A percentile compares a stretch with the other conserved stretches of the same genome.
Evolutionary conservation across 35 echinoderm and acorn worm species (phyloP).

Genomic region (Heliocidaris erythrogramma): DNA sequence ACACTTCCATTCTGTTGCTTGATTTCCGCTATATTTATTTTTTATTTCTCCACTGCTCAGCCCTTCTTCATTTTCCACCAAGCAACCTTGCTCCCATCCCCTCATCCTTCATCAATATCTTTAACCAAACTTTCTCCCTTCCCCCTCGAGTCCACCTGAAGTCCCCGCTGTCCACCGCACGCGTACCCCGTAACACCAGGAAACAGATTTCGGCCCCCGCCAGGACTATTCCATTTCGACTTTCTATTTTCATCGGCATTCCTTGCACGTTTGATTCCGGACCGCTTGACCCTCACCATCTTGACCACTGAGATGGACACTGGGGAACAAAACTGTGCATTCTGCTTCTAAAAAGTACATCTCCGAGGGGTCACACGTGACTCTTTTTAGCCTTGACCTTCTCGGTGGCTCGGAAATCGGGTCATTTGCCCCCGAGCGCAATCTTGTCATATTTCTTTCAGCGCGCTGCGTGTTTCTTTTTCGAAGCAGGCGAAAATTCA

Average conservation of each 20-base stretch:
- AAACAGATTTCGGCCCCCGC: neutral
- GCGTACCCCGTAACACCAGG: neutral
- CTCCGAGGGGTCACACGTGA: slow-evolving; percentile 26
- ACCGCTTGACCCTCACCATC: neutral
- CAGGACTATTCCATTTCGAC: neutral
- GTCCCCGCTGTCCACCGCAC: neutral
- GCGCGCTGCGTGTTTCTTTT: slow-evolving; percentile 26
- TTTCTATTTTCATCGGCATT: slow-evolving; percentile 23
- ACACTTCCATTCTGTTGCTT: neutral
- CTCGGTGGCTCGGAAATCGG: slow-evolving; percentile 8
- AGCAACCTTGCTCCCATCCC: neutral
- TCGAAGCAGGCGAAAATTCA: slow-evolving; percentile 23
- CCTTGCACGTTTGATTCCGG: neutral
- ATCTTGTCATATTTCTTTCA: slow-evolving; percentile 40
- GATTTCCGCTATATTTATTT: neutral
- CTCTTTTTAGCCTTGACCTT: slow-evolving; percentile 17
- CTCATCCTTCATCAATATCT: neutral
- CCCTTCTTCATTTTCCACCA: neutral
- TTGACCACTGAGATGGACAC: neutral
- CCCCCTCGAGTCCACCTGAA: neutral
- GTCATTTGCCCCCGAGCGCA: slow-evolving; percentile 38
- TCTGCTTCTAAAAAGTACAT: slow-evolving; percentile 21
- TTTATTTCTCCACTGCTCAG: neutral
- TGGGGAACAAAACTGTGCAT: neutral
- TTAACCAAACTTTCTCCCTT: neutral